phyloP scores from a whole-genome alignment of 2,888 invertebrate species.

The Stenolophus ochropezus region DNA sequence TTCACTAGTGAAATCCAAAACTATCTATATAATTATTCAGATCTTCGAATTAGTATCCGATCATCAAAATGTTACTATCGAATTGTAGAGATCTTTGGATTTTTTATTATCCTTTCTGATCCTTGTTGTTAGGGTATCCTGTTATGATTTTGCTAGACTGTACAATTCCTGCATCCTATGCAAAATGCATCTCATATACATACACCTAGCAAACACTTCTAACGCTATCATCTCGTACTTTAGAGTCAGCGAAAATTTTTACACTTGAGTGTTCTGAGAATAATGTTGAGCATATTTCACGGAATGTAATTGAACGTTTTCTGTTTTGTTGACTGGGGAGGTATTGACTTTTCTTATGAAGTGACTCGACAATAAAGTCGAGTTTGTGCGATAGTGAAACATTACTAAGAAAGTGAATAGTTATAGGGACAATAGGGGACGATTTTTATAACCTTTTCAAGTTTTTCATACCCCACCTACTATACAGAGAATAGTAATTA shows the following conservation, averaged over 20 bases:
- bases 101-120: too few relatives aligned
- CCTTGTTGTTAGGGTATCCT: too few relatives aligned
- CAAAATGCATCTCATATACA: background rate
- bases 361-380: background rate
- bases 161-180: background rate
- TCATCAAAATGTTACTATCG: too few relatives aligned
- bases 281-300: slow-evolving; percentile 20
- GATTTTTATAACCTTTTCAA: too few relatives aligned
- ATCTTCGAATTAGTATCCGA: too few relatives aligned
- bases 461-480: too few relatives aligned
- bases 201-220: background rate
- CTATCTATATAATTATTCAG: too few relatives aligned
- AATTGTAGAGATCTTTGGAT: too few relatives aligned
- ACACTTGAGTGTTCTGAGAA: slow-evolving; percentile 9
- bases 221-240: background rate
- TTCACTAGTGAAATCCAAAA: too few relatives aligned
- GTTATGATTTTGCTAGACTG: too few relatives aligned
- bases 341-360: slow-evolving; percentile 10
- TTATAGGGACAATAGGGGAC: too few relatives aligned
- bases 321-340: background rate
- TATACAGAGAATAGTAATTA: too few relatives aligned
- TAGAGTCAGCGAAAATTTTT: slow-evolving; percentile 5
- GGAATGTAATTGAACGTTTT: slow-evolving; percentile 14
- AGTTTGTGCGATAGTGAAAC: background rate
- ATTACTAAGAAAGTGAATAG: background rate